These are phyloP conservation scores for Eustalomyia histrio DNA, from an alignment of 2,888 invertebrate genomes.

Conservation along the genomic window DNA sequence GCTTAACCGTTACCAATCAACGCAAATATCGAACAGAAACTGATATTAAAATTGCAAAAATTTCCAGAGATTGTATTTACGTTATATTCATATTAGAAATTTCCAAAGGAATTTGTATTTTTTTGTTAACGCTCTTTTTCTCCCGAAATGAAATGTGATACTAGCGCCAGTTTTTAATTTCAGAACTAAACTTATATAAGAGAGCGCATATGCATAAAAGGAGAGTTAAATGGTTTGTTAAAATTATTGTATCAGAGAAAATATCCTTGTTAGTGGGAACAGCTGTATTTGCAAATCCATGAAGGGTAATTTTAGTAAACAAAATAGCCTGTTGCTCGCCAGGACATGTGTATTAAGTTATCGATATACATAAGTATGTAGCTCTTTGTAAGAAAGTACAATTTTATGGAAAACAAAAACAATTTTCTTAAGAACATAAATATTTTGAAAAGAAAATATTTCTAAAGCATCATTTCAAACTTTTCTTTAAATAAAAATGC, in stretches of 20 bases:
- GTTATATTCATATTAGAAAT: conserved; percentile 14
- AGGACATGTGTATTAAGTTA: background rate
- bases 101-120: conserved; percentile 32
- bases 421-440: no score
- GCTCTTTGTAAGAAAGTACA: no score
- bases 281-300: background rate
- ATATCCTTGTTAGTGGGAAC: conserved; percentile 46
- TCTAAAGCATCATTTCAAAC: no score
- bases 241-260: conserved; percentile 10
- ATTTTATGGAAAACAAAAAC: no score
- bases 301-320: background rate
- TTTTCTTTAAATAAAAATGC: no score
- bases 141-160: background rate
- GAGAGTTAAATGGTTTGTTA: background rate
- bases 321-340: conserved; percentile 42
- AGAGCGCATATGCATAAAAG: conserved; percentile 17
- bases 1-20: conserved; percentile 77
- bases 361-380: background rate
- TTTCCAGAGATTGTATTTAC: conserved; percentile 49
- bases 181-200: background rate
- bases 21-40: conserved; percentile 80
- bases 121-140: background rate
- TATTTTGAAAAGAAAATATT: no score
- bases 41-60: conserved; percentile 74
- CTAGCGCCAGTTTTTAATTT: conserved; percentile 49